phyloP scores from a whole-genome alignment of 1,140 invertebrate species.

The Euura lappo region DNA sequence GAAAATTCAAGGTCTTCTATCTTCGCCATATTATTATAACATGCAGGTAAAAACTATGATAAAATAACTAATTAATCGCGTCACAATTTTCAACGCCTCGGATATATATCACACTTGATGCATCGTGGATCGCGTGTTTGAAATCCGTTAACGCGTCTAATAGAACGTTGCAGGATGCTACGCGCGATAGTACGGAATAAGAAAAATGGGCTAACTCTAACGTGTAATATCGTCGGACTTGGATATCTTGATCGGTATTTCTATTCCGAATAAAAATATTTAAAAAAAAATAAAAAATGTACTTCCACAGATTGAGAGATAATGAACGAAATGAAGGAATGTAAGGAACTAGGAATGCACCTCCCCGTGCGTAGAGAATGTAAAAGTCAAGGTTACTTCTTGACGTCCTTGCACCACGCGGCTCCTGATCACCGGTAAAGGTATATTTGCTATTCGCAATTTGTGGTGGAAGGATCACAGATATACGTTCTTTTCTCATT shows the following conservation, averaged over 20 bases:
- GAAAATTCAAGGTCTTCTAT: too few relatives aligned
- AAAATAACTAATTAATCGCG: neutral
- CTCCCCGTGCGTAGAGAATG: neutral
- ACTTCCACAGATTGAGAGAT: neutral
- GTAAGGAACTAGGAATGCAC: too few relatives aligned
- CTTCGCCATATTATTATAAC: too few relatives aligned
- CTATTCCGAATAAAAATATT: too few relatives aligned
- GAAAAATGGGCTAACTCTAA: neutral
- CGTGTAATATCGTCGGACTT: too few relatives aligned
- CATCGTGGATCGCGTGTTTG: neutral
- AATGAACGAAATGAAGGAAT: neutral
- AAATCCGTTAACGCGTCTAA: too few relatives aligned
- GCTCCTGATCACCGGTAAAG: neutral
- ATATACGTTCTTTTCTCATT: too few relatives aligned
- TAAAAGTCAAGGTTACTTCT: slow-evolving; percentile 5
- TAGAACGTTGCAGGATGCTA: too few relatives aligned
- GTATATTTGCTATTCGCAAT: neutral
- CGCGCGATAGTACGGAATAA: too few relatives aligned
- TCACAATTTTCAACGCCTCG: neutral
- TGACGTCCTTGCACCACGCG: neutral
- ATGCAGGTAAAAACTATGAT: too few relatives aligned
- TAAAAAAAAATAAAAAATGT: neutral
- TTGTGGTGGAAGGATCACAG: too few relatives aligned
- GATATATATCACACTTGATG: neutral
- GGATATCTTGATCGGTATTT: too few relatives aligned